Evolutionary conservation across 1,140 invertebrate genomes (phyloP).

Genomic region (Drosophila insularis): DNA sequence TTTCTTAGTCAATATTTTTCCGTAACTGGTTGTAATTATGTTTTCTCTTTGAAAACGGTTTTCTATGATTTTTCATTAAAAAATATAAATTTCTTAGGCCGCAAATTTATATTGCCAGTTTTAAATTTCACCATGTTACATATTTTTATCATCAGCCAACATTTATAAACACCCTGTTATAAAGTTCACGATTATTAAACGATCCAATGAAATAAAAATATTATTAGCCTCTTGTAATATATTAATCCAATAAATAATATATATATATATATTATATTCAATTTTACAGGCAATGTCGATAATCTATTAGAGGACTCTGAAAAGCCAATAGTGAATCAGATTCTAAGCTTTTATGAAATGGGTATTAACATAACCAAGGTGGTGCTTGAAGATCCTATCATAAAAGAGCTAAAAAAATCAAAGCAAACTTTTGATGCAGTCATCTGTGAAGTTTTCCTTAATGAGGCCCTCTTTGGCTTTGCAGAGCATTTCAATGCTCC

Average conservation of each 20-base stretch:
- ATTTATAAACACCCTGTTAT: too few species aligned
- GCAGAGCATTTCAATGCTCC: constrained; percentile 76
- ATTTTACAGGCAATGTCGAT: constrained; percentile 36
- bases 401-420: constrained; percentile 45
- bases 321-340: constrained; percentile 50
- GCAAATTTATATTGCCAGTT: too few species aligned
- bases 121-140: too few species aligned
- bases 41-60: neutral
- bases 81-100: too few species aligned
- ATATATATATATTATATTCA: too few species aligned
- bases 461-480: constrained; percentile 71
- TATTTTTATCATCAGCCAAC: too few species aligned
- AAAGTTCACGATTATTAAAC: too few species aligned
- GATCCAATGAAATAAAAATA: too few species aligned
- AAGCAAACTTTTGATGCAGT: constrained; percentile 78
- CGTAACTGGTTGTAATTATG: neutral
- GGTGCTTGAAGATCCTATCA: constrained; percentile 43
- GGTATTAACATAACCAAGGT: constrained; percentile 56
- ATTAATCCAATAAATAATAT: too few species aligned
- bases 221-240: too few species aligned
- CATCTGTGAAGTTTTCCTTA: constrained; percentile 73
- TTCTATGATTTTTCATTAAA: too few species aligned
- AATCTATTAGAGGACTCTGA: constrained; percentile 47
- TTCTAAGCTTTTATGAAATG: constrained; percentile 60
- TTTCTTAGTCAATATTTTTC: too few species aligned